Base-by-base conservation (phyloP, 1,140 invertebrate genomes). In the Zaprionus vittiger region DNA sequence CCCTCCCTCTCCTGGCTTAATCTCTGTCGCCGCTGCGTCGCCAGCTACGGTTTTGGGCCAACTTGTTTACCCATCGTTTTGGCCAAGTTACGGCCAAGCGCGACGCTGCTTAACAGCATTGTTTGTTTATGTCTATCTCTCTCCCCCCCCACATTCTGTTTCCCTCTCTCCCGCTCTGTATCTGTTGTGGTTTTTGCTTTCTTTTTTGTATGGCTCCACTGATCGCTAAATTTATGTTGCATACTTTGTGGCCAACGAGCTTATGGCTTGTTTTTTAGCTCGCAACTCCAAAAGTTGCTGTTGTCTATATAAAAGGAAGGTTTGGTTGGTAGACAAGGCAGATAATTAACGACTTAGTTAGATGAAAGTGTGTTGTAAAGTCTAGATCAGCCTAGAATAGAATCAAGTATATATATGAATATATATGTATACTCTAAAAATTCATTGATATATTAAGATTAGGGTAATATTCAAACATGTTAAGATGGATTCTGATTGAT, bases 211-310 rank as follows among this genome's bases (percentile, higher is more conserved):
- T 61, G 17, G 7, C 17, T 49, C 44, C 49, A 14, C 22, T 63
- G 72, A 62, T 74, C 49, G n/a, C 9, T 41, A 57, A 70, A 69
- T 68, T 71, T 67, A 64, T 76, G 69, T 68, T 78, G 83, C 85
- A 76, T 89, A 84, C 83, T 87, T 79, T 73, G 68, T 47, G 77
- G 80, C 28, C 9, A 34, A 26, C 6, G 4, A 49, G 55, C 54
- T 66, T 28, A 14, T 55, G 31, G 20, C 4, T 55, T 55, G 34
- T 31, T 60, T 60, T 38, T 38, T 15, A 22, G 34, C 38, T 14
- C 0, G 24, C 5, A 34, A n/a, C n/a, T 34, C 14, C 31, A 52
- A 22, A 15, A 34, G 5, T 41, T 22, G 24, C 15, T 7, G 5
- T n/a, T 28, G 14, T 31, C 57, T 24, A 79, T 22, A 22, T 52